Conservation (phyloP, 1,140 invertebrate species). For the Eueides isabella region DNA sequence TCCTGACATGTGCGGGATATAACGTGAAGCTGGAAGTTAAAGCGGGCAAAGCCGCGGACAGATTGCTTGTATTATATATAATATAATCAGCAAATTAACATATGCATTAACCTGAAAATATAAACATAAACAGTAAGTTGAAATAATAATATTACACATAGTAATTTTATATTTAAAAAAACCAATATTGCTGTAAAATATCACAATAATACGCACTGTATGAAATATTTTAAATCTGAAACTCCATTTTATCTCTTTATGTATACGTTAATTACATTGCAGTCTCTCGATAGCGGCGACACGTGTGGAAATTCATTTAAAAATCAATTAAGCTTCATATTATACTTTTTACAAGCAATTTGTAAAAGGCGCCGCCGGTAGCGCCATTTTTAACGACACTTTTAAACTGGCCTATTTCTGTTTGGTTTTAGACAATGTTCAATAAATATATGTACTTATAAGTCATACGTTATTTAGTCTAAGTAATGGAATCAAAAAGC, state of each 20-base stretch:
- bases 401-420: background rate
- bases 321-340: constrained; percentile 2
- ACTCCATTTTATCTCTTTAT: background rate
- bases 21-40: no score
- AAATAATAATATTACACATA: no score
- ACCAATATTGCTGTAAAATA: background rate
- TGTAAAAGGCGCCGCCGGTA: background rate
- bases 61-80: no score
- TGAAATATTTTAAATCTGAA: background rate
- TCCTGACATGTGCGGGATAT: no score
- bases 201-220: background rate
- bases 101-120: no score
- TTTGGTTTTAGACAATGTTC: background rate
- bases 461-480: background rate
- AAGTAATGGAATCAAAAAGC: no score
- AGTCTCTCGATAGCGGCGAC: background rate
- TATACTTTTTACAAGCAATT: background rate
- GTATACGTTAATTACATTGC: constrained; percentile 1
- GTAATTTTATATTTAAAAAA: background rate
- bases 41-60: no score
- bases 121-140: no score
- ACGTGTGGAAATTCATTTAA: constrained; percentile 8
- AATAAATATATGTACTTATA: no score
- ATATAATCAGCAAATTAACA: no score
- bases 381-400: background rate